These are phyloP conservation scores for Coreius guichenoti DNA, from an alignment of 2,797 vertebrate species.

Conservation along the genomic window DNA sequence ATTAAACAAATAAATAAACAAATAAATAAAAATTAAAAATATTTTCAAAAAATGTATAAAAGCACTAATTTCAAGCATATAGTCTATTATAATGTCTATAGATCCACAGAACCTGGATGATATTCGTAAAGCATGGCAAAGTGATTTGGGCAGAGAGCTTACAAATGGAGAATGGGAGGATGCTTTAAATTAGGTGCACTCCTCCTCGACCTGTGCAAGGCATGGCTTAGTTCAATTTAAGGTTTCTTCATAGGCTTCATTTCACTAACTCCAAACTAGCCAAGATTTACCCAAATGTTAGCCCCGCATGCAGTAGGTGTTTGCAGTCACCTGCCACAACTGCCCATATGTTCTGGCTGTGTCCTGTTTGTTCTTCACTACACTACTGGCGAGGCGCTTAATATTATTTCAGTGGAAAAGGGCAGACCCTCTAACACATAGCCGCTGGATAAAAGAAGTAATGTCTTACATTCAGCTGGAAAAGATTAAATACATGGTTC, in stretches of 20 bases:
- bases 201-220: background rate
- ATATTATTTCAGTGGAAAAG: background rate
- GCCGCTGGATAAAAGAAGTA: background rate
- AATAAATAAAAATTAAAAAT: too few relatives aligned
- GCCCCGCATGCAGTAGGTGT: background rate
- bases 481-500: background rate
- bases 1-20: too few relatives aligned
- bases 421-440: background rate
- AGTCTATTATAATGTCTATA: background rate
- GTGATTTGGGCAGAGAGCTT: background rate
- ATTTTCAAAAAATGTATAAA: too few relatives aligned
- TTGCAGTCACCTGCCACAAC: background rate
- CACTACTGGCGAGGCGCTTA: background rate
- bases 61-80: background rate
- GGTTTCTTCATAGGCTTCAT: background rate
- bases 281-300: background rate
- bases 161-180: background rate
- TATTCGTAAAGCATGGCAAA: background rate
- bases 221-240: background rate
- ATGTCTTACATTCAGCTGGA: background rate
- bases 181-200: background rate
- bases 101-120: background rate
- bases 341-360: background rate
- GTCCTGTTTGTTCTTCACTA: background rate
- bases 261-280: background rate